phyloP scores from a whole-genome alignment of 2,888 invertebrate genomes.

The Slavum lentiscoides region DNA sequence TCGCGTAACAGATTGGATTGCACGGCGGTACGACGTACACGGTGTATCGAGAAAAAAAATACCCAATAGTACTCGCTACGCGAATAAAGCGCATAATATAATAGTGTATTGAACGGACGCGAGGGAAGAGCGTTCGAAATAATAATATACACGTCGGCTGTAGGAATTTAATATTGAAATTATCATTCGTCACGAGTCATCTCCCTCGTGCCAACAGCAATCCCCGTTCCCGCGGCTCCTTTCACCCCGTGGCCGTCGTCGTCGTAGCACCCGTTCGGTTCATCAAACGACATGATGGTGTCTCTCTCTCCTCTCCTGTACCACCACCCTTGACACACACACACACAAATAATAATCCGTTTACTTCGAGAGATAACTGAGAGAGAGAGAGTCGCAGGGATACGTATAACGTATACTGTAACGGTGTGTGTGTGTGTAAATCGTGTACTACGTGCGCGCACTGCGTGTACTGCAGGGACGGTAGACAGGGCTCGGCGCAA shows the following conservation, averaged over 20 bases:
- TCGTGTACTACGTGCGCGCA: no score
- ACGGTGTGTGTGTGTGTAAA: not conserved
- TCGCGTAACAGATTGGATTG: no score
- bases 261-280: slow-evolving; percentile 15
- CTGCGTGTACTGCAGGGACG: not conserved
- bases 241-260: not conserved
- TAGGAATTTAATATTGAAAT: slow-evolving; percentile 47
- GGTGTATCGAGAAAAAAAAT: no score
- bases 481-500: slow-evolving; percentile 34
- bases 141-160: not conserved
- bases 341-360: slow-evolving; percentile 40
- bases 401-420: no score
- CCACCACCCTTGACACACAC: not conserved
- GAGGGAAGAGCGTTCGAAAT: not conserved
- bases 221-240: not conserved
- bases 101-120: no score
- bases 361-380: slow-evolving; percentile 15
- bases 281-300: slow-evolving; percentile 52
- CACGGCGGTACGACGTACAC: no score
- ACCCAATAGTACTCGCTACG: no score
- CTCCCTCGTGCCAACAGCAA: not conserved
- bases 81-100: not conserved
- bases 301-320: not conserved
- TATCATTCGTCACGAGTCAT: slow-evolving; percentile 45
- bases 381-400: no score